Percentiles rank a stretch among this genome's conserved stretches.
Conservation (phyloP, 2,113 vertebrate genomes). For the Hyperopisus bebe region DNA sequence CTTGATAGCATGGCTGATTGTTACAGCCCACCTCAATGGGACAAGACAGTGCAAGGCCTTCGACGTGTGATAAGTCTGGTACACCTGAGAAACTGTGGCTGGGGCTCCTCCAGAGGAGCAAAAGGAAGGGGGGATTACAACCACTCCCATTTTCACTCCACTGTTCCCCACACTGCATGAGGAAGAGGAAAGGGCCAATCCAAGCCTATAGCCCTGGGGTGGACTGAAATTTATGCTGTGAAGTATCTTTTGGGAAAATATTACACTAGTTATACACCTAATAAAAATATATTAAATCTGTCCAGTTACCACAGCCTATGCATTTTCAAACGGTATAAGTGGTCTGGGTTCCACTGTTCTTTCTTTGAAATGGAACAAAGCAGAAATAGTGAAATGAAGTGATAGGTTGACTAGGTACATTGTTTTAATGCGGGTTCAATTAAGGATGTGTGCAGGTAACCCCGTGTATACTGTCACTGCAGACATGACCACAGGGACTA, state of each 20-base stretch:
- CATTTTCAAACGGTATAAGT: background rate
- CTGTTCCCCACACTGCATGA: background rate
- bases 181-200: background rate
- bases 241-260: background rate
- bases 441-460: background rate
- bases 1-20: background rate
- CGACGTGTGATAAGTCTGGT: background rate
- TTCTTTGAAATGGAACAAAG: background rate
- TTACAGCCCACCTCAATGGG: background rate
- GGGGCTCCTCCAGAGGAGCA: background rate
- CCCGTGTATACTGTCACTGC: background rate
- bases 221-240: background rate
- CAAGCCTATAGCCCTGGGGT: background rate
- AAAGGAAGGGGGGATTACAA: background rate
- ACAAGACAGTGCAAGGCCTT: background rate
- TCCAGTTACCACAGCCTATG: background rate
- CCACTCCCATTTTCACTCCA: background rate
- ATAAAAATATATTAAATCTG: background rate
- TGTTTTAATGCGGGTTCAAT: background rate
- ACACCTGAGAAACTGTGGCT: background rate
- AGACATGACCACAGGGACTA: background rate
- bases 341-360: background rate
- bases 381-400: background rate
- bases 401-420: background rate
- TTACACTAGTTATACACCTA: background rate